Evolutionary conservation across 2,888 invertebrate genomes (phyloP).

Genomic region (Philereme vetulata): DNA sequence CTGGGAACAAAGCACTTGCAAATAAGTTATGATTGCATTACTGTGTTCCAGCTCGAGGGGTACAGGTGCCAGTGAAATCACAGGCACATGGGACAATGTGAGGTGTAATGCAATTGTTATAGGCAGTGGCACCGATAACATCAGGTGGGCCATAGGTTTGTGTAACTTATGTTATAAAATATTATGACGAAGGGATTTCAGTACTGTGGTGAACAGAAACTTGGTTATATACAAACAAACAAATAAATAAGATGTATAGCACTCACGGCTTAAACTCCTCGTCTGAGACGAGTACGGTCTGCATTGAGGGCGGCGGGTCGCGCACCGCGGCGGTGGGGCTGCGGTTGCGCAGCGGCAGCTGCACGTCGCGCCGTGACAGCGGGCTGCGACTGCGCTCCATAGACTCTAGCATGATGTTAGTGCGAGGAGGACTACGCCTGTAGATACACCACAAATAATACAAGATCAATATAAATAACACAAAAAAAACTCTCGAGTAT

Average conservation of each 20-base stretch:
- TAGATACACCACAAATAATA: neutral
- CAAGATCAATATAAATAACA: too few relatives aligned
- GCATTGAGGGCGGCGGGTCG: slow-evolving; percentile 50
- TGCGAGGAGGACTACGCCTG: slow-evolving; percentile 47
- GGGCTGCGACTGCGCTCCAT: slow-evolving; percentile 62
- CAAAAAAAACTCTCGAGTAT: too few relatives aligned
- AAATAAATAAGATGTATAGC: neutral
- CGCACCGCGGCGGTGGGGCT: slow-evolving; percentile 34
- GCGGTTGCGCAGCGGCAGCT: slow-evolving; percentile 41
- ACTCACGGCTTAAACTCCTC: slow-evolving; percentile 71
- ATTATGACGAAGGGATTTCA: too few relatives aligned
- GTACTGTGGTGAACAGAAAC: too few relatives aligned
- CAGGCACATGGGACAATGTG: too few relatives aligned
- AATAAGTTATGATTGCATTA: too few relatives aligned
- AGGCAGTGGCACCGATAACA: too few relatives aligned
- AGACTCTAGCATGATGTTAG: slow-evolving; percentile 45
- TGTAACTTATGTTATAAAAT: too few relatives aligned
- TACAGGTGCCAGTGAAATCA: too few relatives aligned
- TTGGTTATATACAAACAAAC: neutral
- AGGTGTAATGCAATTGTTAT: too few relatives aligned
- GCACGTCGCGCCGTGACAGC: slow-evolving; percentile 60
- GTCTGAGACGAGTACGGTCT: slow-evolving; percentile 76
- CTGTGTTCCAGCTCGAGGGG: too few relatives aligned
- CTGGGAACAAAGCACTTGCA: slow-evolving; percentile 38
- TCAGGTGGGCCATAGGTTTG: too few relatives aligned